These are phyloP conservation scores for Papilio glaucus DNA, from an alignment of 1,140 invertebrate genomes.

Conservation along the genomic window DNA sequence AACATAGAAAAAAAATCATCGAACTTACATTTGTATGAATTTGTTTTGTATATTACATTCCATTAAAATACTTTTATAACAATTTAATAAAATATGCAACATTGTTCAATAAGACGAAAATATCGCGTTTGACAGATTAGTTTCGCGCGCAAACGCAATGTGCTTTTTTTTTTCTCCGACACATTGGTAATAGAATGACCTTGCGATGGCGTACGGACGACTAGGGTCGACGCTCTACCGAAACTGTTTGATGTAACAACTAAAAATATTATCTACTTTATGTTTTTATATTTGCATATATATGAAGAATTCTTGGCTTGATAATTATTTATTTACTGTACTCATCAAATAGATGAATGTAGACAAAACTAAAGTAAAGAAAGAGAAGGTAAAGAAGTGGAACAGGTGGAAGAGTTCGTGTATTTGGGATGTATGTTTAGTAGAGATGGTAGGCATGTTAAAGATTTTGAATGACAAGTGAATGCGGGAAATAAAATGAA, in stretches of 20 bases:
- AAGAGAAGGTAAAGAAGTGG: too few relatives aligned
- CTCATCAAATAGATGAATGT: too few relatives aligned
- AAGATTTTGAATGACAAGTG: too few relatives aligned
- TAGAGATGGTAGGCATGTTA: too few relatives aligned
- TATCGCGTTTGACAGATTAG: conserved; percentile 25
- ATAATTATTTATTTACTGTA: not conserved
- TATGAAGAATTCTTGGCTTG: too few relatives aligned
- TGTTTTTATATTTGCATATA: not conserved
- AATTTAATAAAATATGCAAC: not conserved
- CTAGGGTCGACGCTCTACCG: conserved; percentile 40
- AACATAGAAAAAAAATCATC: too few relatives aligned
- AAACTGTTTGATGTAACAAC: conserved; percentile 41
- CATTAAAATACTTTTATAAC: not conserved
- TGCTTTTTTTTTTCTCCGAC: conserved; percentile 13
- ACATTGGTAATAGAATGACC: conserved; percentile 45
- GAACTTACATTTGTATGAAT: not conserved
- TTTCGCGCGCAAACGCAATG: conserved; percentile 25
- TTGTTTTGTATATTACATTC: not conserved
- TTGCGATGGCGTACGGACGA: conserved; percentile 45
- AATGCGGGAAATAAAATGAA: too few relatives aligned
- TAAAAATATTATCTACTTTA: conserved; percentile 35
- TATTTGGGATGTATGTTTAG: too few relatives aligned
- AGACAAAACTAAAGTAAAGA: too few relatives aligned
- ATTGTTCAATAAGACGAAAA: conserved; percentile 1
- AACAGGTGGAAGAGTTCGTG: too few relatives aligned